Evolutionary conservation across 2,888 invertebrate genomes (phyloP), one percentile per base, ranked within the genome.

Genomic region (Thumatha senex): DNA sequence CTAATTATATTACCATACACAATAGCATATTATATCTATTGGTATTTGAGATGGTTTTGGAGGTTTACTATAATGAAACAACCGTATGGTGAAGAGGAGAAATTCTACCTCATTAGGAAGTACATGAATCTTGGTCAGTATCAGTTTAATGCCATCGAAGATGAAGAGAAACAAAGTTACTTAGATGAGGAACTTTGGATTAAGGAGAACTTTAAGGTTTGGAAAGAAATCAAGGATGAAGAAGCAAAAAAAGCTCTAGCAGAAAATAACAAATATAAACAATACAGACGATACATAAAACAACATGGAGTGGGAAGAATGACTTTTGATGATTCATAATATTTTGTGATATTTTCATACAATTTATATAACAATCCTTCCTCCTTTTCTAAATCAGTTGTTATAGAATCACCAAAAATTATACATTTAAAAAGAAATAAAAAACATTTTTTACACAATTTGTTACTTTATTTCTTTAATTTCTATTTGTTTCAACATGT

Each of bases 251-350:
- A 95, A 62, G 95, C 96, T 67, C 80, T 98, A 75, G 97, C 98
- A 0, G 96, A 97, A 70, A 98, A 95, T 86, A 95, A 96, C 46
- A 94, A 95, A 74, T 97, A 97, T 80, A 98, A 98, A 84, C 95
- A 96, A 58, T 98, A 98, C 76, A 92, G 98, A 55, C 92, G 98
- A 51, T 98, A 97, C 80, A 95, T 98, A 89, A 98, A 97, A 84
- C 96, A 96, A 72, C 97, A 97, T 78, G 98, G 97, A 2, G 94
- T 96, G 0, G 96, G 97, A 0, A 93, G 98, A 74, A 96, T 98
- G 92, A 96, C 96, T n/a, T 98, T 98, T 82, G 97, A 96, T 71
- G 96, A 97, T 78, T 96, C 94, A 29, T 67, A 65, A 55, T 36
- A 24, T 4, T 24, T 43, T 46, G 24, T 56, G 57, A 55, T 51